phyloP scores from a whole-genome alignment of 2,888 invertebrate species.

The Acrobasis consociella region DNA sequence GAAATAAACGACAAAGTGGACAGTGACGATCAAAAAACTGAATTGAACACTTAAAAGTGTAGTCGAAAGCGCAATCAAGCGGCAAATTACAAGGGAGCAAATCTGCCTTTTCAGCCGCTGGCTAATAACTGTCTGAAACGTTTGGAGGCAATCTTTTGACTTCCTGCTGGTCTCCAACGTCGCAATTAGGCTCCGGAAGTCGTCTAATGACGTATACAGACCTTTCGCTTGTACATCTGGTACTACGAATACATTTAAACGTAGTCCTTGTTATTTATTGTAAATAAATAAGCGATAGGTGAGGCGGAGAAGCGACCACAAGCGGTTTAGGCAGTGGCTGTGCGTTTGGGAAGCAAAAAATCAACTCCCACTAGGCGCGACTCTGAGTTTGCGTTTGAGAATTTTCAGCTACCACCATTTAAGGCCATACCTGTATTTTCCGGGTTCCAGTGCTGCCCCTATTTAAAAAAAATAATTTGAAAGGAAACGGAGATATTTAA shows the following conservation, averaged over 20 bases:
- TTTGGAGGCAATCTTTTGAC: slow-evolving; percentile 75
- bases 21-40: neutral
- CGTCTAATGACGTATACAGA: slow-evolving; percentile 65
- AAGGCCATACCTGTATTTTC: too few species aligned
- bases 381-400: too few species aligned
- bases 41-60: slow-evolving; percentile 10
- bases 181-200: slow-evolving; percentile 77
- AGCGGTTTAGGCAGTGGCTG: too few species aligned
- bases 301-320: too few species aligned
- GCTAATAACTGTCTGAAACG: slow-evolving; percentile 46
- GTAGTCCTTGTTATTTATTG: too few species aligned
- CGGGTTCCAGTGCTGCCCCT: too few species aligned
- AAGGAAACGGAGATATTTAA: too few species aligned
- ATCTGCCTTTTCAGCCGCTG: slow-evolving; percentile 26
- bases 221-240: slow-evolving; percentile 44
- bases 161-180: slow-evolving; percentile 70
- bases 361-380: too few species aligned
- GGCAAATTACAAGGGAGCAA: slow-evolving; percentile 19
- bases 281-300: too few species aligned
- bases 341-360: too few species aligned
- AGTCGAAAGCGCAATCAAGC: slow-evolving; percentile 15
- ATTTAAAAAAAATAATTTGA: too few species aligned
- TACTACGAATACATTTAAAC: neutral
- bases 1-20: neutral
- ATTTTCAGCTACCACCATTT: too few species aligned